Percentiles rank a stretch among this genome's conserved stretches.
Conservation (phyloP, 2,888 invertebrate species). For the Hyposoter didymator region DNA sequence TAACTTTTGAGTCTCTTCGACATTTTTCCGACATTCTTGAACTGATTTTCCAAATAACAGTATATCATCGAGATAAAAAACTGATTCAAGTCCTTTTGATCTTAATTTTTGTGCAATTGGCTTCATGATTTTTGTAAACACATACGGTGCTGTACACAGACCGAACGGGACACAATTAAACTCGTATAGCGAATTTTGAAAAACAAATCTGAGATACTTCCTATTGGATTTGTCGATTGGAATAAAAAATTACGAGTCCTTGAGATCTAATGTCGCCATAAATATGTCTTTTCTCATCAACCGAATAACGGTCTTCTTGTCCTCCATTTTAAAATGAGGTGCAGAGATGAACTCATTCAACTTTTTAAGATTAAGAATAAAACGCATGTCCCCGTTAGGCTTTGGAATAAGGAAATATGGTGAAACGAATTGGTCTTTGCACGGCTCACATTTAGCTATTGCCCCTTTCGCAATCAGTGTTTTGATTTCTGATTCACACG, state of each 20-base stretch:
- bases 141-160: not conserved
- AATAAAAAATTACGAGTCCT: too few species aligned
- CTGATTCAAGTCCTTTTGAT: not conserved
- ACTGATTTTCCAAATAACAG: not conserved
- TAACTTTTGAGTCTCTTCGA: conserved; percentile 8
- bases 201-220: not conserved
- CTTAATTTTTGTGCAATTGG: conserved; percentile 16
- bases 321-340: conserved; percentile 2
- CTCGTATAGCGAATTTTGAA: not conserved
- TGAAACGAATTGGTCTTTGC: conserved; percentile 1
- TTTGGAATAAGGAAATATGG: not conserved
- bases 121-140: not conserved
- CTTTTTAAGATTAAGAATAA: not conserved
- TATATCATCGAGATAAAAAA: conserved; percentile 14
- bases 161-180: not conserved
- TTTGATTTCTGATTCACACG: not conserved
- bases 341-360: not conserved
- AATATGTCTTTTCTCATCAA: not conserved
- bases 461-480: not conserved
- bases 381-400: conserved; percentile 8
- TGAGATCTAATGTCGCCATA: not conserved
- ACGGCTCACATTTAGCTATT: conserved; percentile 2
- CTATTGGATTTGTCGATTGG: not conserved
- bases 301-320: conserved; percentile 2
- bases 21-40: not conserved